Conservation (phyloP, 2,888 invertebrate genomes). For the Strigamia crassipes region DNA sequence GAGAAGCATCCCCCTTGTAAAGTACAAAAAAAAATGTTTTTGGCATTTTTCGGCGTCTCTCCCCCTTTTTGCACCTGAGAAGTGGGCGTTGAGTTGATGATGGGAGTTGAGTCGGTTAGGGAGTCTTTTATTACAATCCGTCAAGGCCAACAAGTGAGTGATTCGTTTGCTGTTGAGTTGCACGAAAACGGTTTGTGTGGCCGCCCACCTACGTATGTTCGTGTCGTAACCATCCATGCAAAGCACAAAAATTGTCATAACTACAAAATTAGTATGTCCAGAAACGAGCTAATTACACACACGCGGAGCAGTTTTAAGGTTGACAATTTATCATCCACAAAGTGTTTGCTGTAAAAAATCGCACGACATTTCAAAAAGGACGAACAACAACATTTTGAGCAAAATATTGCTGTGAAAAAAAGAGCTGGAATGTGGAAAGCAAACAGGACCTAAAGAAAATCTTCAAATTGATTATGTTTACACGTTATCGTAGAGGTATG, state of each 20-base stretch:
- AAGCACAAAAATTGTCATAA: too few species aligned
- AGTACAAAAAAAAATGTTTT: not conserved
- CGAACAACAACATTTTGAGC: too few species aligned
- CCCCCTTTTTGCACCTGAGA: constrained; percentile 33
- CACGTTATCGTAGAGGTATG: not conserved
- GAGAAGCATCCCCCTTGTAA: constrained; percentile 19
- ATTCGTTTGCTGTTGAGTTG: constrained; percentile 34
- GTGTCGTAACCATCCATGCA: not conserved
- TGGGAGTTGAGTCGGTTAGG: constrained; percentile 27
- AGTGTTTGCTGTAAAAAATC: too few species aligned
- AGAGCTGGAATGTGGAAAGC: too few species aligned
- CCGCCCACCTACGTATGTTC: not conserved
- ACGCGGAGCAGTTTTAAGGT: not conserved
- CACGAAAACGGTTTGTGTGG: constrained; percentile 34
- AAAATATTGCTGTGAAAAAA: too few species aligned
- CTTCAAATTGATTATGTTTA: not conserved
- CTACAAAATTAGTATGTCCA: too few species aligned
- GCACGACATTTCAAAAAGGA: too few species aligned
- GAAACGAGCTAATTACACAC: not conserved
- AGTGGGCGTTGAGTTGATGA: constrained; percentile 30
- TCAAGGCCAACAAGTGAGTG: constrained; percentile 30
- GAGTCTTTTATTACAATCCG: constrained; percentile 35
- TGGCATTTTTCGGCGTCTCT: constrained; percentile 27
- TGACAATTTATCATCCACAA: not conserved
- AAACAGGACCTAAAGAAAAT: not conserved